A percentile compares a stretch with the other conserved stretches of the same genome.
phyloP scores from a whole-genome alignment of 2,113 vertebrate species.

The Tachysurus fulvidraco region DNA sequence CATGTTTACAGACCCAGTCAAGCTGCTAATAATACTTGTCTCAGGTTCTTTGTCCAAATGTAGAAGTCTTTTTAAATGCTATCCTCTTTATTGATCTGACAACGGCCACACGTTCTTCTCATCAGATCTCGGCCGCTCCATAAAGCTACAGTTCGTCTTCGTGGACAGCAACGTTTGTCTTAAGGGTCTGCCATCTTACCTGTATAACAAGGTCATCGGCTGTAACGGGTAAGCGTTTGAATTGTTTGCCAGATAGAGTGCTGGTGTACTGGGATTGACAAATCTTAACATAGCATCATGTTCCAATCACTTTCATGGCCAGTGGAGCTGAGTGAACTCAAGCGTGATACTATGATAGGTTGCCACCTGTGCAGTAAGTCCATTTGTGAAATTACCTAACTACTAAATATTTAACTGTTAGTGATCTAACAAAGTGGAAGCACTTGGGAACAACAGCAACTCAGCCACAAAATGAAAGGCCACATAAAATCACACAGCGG shows the following conservation, averaged over 20 bases:
- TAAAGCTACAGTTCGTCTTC: constrained; percentile 94
- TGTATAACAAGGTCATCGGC: constrained; percentile 96
- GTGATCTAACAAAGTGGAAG: too few species aligned
- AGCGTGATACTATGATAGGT: too few species aligned
- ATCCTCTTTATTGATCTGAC: background rate
- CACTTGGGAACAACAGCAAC: too few species aligned
- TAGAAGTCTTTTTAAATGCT: background rate
- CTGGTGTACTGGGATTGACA: background rate
- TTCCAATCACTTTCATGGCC: too few species aligned
- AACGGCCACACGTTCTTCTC: constrained; percentile 27
- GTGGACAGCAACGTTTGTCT: constrained; percentile 93
- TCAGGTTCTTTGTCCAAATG: background rate
- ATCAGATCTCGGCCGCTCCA: constrained; percentile 91
- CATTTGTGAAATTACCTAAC: too few species aligned
- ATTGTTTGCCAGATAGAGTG: background rate
- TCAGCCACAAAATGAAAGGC: too few species aligned
- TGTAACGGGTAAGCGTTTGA: constrained; percentile 81
- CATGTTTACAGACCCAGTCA: constrained; percentile 23
- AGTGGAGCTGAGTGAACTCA: too few species aligned
- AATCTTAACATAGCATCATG: background rate
- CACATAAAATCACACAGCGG: too few species aligned
- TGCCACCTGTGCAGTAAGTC: too few species aligned
- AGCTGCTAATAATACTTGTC: background rate
- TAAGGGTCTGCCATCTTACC: constrained; percentile 88
- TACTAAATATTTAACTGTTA: too few species aligned